Base-by-base conservation (phyloP, 2,113 vertebrate species). In the Psittacus erithacus region DNA sequence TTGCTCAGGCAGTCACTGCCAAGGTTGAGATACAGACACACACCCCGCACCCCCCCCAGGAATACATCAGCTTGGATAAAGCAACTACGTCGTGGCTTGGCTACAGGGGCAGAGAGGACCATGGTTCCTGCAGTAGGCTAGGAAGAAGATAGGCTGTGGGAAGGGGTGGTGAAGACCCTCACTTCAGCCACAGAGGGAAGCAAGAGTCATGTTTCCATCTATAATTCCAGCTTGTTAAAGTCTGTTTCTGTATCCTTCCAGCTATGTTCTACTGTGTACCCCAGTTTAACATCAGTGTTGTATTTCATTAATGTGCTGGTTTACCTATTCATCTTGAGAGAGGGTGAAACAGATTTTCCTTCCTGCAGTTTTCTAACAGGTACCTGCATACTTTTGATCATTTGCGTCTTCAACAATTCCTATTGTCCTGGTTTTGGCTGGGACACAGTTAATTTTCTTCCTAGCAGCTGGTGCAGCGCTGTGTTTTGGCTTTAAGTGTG, bases 1-100 rank as follows among this genome's bases (percentile, higher is more conserved):
- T 96, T 76, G 73, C 92, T 85, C 22, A 10, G 92, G 86, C 79
- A 93, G 68, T 74, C 46, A 53, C 68, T 96, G 93, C 83, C 93
- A 95, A 92, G 89, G 69, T 49, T 92, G 91, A 94, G 85, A 93
- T 44, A 64, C 57, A 50, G 80, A 91, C 38, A 35, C 46, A 44
- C 44, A 9, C 20, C 9, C 38, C 38, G 10, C 38, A 14, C 25
- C 33, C 57, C 59, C 59, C 38, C 50, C 55, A 74, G 79, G 85
- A 93, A 88, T 16, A 33, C 46, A 53, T 63, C 1, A 14, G 64
- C 68, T 93, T 94, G 82, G 60, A 41, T 8, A 67, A 74, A 78
- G 49, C 64, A 88, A 31, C 84, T 50, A 14, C 55, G 59, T 88
- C 53, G 7, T 44, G 35, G 24, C 35, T 44, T 27, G 41, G 57